These are phyloP conservation scores for Fulmarus glacialis DNA, from an alignment of 2,113 vertebrate genomes.

Conservation along the genomic window DNA sequence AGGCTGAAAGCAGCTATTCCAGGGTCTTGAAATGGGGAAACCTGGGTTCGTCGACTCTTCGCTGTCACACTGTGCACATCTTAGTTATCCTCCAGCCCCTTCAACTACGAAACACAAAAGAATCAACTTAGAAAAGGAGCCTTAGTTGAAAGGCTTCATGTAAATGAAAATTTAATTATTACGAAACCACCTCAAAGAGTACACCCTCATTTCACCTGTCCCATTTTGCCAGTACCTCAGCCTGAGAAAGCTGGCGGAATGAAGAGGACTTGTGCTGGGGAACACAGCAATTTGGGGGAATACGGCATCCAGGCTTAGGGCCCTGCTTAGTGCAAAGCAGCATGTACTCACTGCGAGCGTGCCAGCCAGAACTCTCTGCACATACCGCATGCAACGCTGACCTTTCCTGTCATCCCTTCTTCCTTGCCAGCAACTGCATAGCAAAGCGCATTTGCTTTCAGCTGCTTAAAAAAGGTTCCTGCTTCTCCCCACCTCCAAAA, in stretches of 20 bases:
- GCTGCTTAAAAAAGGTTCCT: not conserved
- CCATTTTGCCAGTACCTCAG: not conserved
- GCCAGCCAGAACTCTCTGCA: not conserved
- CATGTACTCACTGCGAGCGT: accelerated
- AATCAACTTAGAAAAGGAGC: not conserved
- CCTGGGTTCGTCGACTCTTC: not conserved
- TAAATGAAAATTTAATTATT: not conserved
- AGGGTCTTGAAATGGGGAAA: not conserved
- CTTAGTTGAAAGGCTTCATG: not conserved
- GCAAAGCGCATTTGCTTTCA: not conserved
- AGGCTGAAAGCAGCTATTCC: not conserved
- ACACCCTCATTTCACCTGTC: not conserved
- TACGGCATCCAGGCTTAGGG: accelerated
- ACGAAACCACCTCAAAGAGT: slow-evolving; percentile 19
- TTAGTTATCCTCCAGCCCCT: not conserved
- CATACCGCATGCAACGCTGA: not conserved
- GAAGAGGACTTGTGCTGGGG: not conserved
- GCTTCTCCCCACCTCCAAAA: not conserved
- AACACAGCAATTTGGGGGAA: not conserved
- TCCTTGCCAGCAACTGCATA: not conserved
- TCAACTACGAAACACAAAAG: accelerated
- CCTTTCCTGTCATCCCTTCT: not conserved
- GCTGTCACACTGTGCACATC: not conserved
- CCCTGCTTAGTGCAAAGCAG: not conserved
- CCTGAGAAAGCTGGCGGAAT: not conserved